Evolutionary conservation across 2,797 vertebrate genomes (phyloP).

Genomic region (Rallus crepitans): DNA sequence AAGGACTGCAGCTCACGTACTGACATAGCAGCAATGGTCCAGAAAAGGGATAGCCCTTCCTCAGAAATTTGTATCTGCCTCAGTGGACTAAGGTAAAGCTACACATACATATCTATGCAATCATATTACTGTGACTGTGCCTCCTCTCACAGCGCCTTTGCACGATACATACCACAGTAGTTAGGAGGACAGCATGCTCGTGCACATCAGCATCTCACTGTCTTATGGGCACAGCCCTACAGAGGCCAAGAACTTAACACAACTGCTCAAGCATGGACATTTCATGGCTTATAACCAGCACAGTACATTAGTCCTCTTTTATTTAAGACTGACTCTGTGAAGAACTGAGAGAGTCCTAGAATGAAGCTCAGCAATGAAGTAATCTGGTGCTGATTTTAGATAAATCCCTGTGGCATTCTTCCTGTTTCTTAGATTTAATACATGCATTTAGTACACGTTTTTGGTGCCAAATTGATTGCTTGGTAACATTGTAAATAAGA

Average conservation of each 20-base stretch:
- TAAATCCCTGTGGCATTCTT: neutral
- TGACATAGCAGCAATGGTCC: neutral
- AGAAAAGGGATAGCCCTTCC: neutral
- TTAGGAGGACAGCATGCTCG: neutral
- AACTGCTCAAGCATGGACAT: neutral
- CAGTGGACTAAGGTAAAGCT: neutral
- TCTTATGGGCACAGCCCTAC: neutral
- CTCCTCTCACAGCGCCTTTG: neutral
- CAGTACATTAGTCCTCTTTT: neutral
- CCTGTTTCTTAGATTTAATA: neutral
- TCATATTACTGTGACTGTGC: neutral
- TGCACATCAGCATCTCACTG: neutral
- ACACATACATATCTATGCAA: neutral
- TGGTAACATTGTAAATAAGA: neutral
- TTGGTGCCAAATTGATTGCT: neutral
- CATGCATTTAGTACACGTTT: neutral
- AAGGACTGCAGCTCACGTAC: neutral
- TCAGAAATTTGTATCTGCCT: neutral
- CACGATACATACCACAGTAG: accelerated
- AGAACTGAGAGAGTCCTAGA: neutral
- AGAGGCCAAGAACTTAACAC: neutral
- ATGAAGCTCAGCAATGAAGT: neutral
- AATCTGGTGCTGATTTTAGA: neutral
- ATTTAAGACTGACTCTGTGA: neutral
- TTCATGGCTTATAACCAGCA: neutral